Base-by-base conservation (phyloP, 2,113 vertebrate species). In the Lathamus discolor region DNA sequence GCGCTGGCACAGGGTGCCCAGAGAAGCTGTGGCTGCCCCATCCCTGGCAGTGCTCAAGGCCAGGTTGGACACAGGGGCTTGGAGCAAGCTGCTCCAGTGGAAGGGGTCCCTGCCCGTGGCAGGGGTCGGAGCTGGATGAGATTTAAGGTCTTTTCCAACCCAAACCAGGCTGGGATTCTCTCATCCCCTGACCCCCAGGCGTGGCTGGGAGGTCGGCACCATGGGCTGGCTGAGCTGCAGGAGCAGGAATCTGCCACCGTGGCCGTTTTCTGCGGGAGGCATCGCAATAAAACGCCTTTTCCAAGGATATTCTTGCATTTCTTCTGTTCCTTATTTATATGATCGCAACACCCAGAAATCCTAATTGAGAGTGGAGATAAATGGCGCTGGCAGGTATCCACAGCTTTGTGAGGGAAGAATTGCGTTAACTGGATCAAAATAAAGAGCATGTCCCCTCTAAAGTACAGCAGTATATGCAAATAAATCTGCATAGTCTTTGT, bases 381-480 rank as follows among this genome's bases (percentile, higher is more conserved):
- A 85, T 61, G 82, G 54, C 4, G 31, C 96, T 95, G 95, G 95
- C 92, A 39, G 78, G 74, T 83, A 17, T 85, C 90, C 96, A 83
- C 19, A 72, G 95, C 94, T 95, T 90, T 85, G 95, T 72, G 84
- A 43, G 82, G 90, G 78, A 85, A 79, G 93, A 90, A 88, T 92
- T 83, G 92, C 15, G 0, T 70, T 82, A 82, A 82, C 66, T 61
- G 83, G 88, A 63, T 95, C 81, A 61, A 91, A 95, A 95, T 43
- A 79, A 64, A 87, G 87, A 92, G 93, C 88, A 1, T 27, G 94
- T 69, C 88, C 96, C 85, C 74, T 83, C 91, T 72, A 33, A 64
- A 86, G 75, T 54, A 11, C 89, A 66, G 8, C 70, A 55, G 49
- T 54, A 28, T 68, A 83, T 93, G 94, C 92, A 91, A 86, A 90